phyloP scores from a whole-genome alignment of 1,140 invertebrate species.

The Thaumetopoea pityocampa region DNA sequence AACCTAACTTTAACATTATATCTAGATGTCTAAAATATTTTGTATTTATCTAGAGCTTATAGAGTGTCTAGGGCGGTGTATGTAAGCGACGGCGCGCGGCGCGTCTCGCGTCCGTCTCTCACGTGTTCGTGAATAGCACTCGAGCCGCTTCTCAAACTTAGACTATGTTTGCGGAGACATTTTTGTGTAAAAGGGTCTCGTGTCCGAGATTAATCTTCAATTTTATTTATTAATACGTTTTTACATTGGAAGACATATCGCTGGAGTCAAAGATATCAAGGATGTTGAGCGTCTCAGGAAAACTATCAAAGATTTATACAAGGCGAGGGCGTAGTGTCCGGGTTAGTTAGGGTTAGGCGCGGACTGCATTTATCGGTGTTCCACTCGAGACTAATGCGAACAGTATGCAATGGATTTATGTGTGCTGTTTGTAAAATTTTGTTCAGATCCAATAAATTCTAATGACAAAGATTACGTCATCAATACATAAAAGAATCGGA shows the following conservation, averaged over 20 bases:
- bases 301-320: constrained; percentile 59
- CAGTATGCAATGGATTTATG: constrained; percentile 6
- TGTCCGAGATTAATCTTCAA: too few relatives aligned
- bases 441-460: too few relatives aligned
- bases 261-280: constrained; percentile 62
- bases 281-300: constrained; percentile 51
- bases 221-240: too few relatives aligned
- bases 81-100: constrained; percentile 16
- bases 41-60: constrained; percentile 74
- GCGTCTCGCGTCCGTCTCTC: background rate
- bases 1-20: constrained; percentile 55
- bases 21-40: constrained; percentile 63
- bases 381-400: constrained; percentile 7
- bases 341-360: constrained; percentile 39
- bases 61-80: constrained; percentile 62
- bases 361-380: constrained; percentile 25
- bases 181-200: too few relatives aligned
- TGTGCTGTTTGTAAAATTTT: too few relatives aligned
- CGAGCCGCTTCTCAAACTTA: too few relatives aligned
- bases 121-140: too few relatives aligned
- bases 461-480: too few relatives aligned
- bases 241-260: too few relatives aligned
- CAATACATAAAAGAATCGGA: too few relatives aligned
- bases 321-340: constrained; percentile 57
- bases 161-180: too few relatives aligned